These are phyloP conservation scores for Lasiurus borealis DNA, from an alignment of 2,113 vertebrate species.

Conservation along the genomic window DNA sequence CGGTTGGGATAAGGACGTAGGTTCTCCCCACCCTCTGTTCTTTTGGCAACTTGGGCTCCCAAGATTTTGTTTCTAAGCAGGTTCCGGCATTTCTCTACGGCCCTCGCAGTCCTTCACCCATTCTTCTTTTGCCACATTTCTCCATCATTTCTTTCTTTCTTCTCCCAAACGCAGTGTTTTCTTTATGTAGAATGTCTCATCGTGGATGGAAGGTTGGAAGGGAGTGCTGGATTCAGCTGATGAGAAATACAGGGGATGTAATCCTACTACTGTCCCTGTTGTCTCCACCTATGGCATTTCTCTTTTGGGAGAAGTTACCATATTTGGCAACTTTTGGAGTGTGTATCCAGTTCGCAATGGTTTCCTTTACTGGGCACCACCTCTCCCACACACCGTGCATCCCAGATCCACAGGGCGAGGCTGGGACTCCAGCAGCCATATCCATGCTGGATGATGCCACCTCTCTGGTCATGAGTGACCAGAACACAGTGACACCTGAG, in stretches of 20 bases:
- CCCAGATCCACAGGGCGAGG: not conserved
- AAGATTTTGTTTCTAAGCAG: constrained; percentile 16
- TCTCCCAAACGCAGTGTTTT: too few relatives aligned
- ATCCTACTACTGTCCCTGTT: not conserved
- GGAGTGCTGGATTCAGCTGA: not conserved
- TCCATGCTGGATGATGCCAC: not conserved
- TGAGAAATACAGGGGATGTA: not conserved
- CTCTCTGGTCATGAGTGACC: not conserved
- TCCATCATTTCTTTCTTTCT: not conserved
- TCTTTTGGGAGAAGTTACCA: not conserved
- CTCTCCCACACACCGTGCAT: not conserved
- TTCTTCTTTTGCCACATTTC: not conserved
- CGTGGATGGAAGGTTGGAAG: not conserved
- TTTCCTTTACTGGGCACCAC: not conserved
- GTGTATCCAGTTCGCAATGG: not conserved
- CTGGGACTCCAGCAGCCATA: not conserved
- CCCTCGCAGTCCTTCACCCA: too few relatives aligned
- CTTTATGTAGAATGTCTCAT: not conserved
- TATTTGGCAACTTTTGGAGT: not conserved
- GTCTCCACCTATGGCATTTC: not conserved
- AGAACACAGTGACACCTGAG: not conserved
- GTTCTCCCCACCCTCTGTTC: not conserved
- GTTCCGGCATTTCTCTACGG: not conserved
- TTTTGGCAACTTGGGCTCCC: not conserved
- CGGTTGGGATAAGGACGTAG: not conserved